Conservation (phyloP, 2,888 invertebrate species). For the Globia sparganii region DNA sequence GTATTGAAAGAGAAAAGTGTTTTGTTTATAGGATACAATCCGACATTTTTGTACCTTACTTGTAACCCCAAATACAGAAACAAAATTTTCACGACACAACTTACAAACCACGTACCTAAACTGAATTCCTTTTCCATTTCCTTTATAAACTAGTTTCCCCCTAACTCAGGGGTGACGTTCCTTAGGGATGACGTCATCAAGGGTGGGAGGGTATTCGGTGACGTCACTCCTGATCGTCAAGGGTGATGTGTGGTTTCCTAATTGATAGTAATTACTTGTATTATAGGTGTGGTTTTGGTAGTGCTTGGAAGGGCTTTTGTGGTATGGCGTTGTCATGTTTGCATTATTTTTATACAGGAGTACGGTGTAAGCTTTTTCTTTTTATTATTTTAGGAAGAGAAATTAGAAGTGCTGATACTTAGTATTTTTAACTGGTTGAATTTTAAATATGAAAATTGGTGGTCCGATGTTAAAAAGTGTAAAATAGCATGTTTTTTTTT, state of each 20-base stretch:
- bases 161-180: conserved; percentile 22
- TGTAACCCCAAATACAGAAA: neutral
- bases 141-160: conserved; percentile 58
- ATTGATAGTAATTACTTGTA: conserved; percentile 44
- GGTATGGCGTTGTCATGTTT: neutral
- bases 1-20: no score
- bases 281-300: conserved; percentile 7
- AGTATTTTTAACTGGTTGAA: neutral
- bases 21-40: neutral
- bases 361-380: neutral
- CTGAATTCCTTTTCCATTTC: conserved; percentile 47
- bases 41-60: neutral
- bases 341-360: neutral
- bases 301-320: neutral
- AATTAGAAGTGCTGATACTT: neutral
- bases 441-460: neutral
- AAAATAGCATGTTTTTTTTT: neutral
- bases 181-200: conserved; percentile 50
- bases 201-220: conserved; percentile 22
- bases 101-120: conserved; percentile 31
- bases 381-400: neutral
- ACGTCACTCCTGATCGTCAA: conserved; percentile 35
- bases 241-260: conserved; percentile 30
- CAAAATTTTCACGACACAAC: conserved; percentile 19
- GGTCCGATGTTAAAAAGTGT: neutral